Conservation (phyloP, 2,888 invertebrate genomes). For the Drosophila longiperda region DNA sequence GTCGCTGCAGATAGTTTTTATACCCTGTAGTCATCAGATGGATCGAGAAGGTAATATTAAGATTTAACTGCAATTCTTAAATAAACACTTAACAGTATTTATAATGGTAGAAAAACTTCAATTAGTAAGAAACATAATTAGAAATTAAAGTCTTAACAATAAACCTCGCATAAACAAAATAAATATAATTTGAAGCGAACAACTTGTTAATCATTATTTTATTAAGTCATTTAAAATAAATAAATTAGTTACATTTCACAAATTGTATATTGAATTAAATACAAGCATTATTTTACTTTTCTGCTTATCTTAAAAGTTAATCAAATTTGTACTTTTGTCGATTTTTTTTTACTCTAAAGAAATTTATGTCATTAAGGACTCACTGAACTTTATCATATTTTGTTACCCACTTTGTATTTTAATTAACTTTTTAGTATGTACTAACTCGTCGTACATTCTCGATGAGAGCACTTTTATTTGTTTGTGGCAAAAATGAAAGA, state of each 20-base stretch:
- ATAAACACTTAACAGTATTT: not conserved
- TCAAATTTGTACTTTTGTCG: not conserved
- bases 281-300: not conserved
- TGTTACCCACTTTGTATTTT: not conserved
- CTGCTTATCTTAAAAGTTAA: not conserved
- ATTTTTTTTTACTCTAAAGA: not conserved
- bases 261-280: not conserved
- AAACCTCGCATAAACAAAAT: not conserved
- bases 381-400: not conserved
- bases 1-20: conserved; percentile 2
- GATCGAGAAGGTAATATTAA: not conserved
- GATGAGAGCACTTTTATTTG: not conserved
- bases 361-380: not conserved
- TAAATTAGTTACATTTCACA: not conserved
- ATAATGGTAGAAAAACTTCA: fast-evolving
- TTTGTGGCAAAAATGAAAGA: not conserved
- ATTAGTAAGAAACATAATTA: not conserved
- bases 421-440: not conserved
- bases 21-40: conserved; percentile 5
- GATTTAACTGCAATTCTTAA: not conserved
- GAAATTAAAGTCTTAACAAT: not conserved
- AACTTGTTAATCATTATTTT: not conserved
- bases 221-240: not conserved
- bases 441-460: not conserved
- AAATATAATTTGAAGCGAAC: not conserved